Evolutionary conservation across 2,113 vertebrate species (phyloP).

Genomic region (Cyphomyrus plagiostoma): DNA sequence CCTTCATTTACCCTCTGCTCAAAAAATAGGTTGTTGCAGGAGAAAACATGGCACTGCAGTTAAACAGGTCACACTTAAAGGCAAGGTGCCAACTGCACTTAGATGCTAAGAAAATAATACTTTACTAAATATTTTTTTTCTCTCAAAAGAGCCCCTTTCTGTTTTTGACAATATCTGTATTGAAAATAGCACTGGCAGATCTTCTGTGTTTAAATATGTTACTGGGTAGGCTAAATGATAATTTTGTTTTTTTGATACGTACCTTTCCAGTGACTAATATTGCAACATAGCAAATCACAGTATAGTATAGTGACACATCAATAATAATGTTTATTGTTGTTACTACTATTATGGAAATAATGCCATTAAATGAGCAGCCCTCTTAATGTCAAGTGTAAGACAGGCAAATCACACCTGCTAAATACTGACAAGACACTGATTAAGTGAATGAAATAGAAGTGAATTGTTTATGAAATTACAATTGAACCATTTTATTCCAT

Average conservation of each 20-base stretch:
- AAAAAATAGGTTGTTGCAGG: background rate
- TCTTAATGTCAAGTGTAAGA: background rate
- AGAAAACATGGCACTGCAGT: background rate
- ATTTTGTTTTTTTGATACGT: background rate
- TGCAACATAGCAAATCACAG: background rate
- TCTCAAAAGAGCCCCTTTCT: background rate
- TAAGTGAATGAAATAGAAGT: background rate
- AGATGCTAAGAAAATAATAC: background rate
- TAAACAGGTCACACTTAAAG: background rate
- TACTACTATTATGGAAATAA: background rate
- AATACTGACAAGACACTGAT: background rate
- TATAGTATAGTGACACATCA: background rate
- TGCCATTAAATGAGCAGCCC: background rate
- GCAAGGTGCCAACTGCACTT: background rate
- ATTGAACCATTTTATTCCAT: background rate
- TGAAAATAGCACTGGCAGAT: background rate
- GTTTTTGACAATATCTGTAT: background rate
- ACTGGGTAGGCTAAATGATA: background rate
- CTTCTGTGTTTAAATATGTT: background rate
- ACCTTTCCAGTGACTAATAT: background rate
- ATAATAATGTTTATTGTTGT: background rate
- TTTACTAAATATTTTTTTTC: background rate
- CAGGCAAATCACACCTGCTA: background rate
- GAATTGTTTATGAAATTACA: background rate
- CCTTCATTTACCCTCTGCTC: background rate